Percentiles rank a stretch among this genome's conserved stretches.
phyloP scores from a whole-genome alignment of 1,140 invertebrate genomes.

The Phenacoccus solenopsis region DNA sequence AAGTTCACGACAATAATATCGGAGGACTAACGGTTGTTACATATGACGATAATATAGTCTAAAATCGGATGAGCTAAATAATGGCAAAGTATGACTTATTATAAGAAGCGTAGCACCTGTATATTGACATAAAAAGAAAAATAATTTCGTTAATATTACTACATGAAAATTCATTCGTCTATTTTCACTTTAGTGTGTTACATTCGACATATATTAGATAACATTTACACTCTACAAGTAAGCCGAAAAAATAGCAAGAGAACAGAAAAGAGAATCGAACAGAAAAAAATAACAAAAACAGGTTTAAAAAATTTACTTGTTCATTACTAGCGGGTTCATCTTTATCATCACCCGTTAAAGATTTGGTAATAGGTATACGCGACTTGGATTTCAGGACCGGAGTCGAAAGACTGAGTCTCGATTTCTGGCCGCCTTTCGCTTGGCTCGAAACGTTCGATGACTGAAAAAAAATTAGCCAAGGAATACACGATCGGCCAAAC shows the following conservation, averaged over 20 bases:
- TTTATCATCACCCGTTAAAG: constrained; percentile 4
- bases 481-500: not conserved
- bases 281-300: not conserved
- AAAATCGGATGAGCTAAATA: too few species aligned
- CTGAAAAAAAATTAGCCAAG: constrained; percentile 12
- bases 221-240: not conserved
- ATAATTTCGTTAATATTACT: too few species aligned
- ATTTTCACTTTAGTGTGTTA: too few species aligned
- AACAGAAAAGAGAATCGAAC: not conserved
- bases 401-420: not conserved
- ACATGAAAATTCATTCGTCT: too few species aligned
- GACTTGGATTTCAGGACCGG: constrained; percentile 6
- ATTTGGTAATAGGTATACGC: constrained; percentile 1
- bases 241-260: constrained; percentile 4
- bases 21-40: too few species aligned
- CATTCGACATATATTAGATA: not conserved
- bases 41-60: too few species aligned
- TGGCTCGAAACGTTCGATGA: not conserved
- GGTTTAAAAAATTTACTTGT: not conserved
- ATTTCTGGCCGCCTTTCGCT: not conserved
- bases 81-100: too few species aligned
- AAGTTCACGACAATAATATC: too few species aligned
- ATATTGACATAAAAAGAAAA: too few species aligned
- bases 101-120: too few species aligned
- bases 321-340: not conserved